Conservation (phyloP, 2,797 vertebrate genomes). For the Poeciliopsis turneri region DNA sequence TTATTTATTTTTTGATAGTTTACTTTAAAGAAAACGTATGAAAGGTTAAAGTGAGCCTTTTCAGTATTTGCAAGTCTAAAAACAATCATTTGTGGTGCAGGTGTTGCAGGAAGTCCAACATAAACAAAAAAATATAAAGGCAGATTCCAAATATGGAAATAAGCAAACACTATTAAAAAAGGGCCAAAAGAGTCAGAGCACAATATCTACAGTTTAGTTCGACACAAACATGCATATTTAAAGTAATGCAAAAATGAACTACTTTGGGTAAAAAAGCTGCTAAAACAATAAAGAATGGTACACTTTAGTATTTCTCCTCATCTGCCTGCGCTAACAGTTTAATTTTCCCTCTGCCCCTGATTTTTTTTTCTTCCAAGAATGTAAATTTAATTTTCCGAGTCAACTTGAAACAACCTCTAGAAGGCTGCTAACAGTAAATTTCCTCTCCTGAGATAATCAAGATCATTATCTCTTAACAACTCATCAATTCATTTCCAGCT, state of each 20-base stretch:
- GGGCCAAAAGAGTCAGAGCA: not conserved
- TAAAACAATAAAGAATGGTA: conserved; percentile 15
- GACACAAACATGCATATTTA: not conserved
- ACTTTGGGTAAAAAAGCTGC: conserved; percentile 5
- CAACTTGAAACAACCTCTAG: conserved; percentile 59
- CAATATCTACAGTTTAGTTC: conserved; percentile 25
- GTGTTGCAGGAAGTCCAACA: conserved; percentile 8
- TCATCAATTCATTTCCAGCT: conserved; percentile 65
- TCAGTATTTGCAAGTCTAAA: conserved; percentile 8
- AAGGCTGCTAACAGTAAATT: conserved; percentile 34
- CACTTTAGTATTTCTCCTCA: not conserved
- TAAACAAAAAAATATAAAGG: not conserved
- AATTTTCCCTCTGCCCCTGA: conserved; percentile 6
- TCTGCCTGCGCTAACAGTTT: not conserved
- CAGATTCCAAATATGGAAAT: not conserved
- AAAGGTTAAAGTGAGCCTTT: conserved; percentile 22
- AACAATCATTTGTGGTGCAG: not conserved
- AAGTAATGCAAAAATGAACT: conserved; percentile 32
- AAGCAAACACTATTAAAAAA: not conserved
- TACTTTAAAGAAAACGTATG: conserved; percentile 17
- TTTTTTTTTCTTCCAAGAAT: conserved; percentile 4
- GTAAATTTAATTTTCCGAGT: conserved; percentile 28
- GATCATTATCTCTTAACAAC: conserved; percentile 65
- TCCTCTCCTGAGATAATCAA: conserved; percentile 55
- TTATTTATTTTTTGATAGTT: not conserved